Base-by-base conservation (phyloP, 2,797 vertebrate species). In the Sphaeramia orbicularis region DNA sequence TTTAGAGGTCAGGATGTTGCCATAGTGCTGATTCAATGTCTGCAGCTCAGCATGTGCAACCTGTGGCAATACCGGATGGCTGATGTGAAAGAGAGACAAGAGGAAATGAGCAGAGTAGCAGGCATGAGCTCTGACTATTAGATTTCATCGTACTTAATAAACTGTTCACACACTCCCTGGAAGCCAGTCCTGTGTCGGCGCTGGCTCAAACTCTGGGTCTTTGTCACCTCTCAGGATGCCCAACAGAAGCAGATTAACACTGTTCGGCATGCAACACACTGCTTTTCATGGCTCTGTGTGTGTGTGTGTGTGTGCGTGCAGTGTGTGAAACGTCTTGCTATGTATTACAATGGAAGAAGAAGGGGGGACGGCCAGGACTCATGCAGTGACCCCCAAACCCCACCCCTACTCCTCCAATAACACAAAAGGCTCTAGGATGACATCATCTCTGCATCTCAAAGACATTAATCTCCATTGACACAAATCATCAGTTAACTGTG, bases 361-460 rank as follows among this genome's bases (percentile, higher is more conserved):
- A 24, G 4, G 21, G 21, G 71, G 75, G 81, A 77, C 78, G 50
- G 83, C 74, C 78, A 32, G 62, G 76, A 53, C 67, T 86, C 84
- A 75, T 62, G 72, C 52, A 32, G 78, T 2, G 56, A 65, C n/a
- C n/a, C n/a, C n/a, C n/a, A n/a, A n/a, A n/a, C n/a, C n/a, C n/a
- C n/a, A n/a, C n/a, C n/a, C n/a, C n/a, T n/a, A n/a, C n/a, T n/a
- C n/a, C n/a, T n/a, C n/a, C n/a, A n/a, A n/a, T n/a, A n/a, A n/a
- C n/a, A n/a, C 72, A 87, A 87, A 86, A 57, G 55, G 27, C 65
- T 84, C 66, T 67, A 52, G 68, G 65, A 86, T 91, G 92, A 93
- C 89, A 84, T 91, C 91, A 93, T 81, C 72, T 6, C 27, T 58
- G 15, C 51, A 51, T 51, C 76, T 53, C 43, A 51, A 64, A 75